A percentile compares a stretch with the other conserved stretches of the same genome.
These are phyloP conservation scores for Leptodactylus fallax DNA, from an alignment of 2,797 vertebrate genomes.

Conservation along the genomic window DNA sequence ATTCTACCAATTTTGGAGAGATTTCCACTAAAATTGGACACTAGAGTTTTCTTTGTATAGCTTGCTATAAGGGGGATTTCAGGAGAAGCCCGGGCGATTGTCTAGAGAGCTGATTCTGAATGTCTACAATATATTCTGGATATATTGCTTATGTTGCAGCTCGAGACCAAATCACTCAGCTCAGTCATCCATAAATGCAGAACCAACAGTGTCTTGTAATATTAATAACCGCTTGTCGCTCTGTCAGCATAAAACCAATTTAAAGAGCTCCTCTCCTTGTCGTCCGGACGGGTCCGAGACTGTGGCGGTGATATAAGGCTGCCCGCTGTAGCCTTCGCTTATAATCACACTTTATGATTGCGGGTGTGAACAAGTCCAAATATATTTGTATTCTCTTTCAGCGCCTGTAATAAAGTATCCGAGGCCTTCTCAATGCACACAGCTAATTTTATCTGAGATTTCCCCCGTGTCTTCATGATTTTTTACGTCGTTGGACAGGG, in stretches of 20 bases:
- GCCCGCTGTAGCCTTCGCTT: too few relatives aligned
- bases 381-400: constrained; percentile 1
- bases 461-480: not conserved
- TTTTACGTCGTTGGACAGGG: not conserved
- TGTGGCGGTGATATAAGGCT: not conserved
- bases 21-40: not conserved
- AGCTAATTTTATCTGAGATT: constrained; percentile 18
- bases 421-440: not conserved
- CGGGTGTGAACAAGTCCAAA: not conserved
- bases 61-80: not conserved
- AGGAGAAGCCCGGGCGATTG: not conserved
- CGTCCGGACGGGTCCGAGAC: not conserved
- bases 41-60: not conserved
- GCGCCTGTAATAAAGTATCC: constrained; percentile 5
- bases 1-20: not conserved
- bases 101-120: constrained; percentile 10
- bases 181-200: constrained; percentile 39
- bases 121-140: constrained; percentile 31
- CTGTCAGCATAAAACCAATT: constrained; percentile 47
- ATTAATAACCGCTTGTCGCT: constrained; percentile 37
- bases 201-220: constrained; percentile 35
- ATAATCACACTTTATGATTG: not conserved
- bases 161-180: constrained; percentile 55
- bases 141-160: constrained; percentile 52
- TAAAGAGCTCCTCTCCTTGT: constrained; percentile 17